Evolutionary conservation across 1,140 invertebrate species (phyloP).

Genomic region (Drosophila cardini): DNA sequence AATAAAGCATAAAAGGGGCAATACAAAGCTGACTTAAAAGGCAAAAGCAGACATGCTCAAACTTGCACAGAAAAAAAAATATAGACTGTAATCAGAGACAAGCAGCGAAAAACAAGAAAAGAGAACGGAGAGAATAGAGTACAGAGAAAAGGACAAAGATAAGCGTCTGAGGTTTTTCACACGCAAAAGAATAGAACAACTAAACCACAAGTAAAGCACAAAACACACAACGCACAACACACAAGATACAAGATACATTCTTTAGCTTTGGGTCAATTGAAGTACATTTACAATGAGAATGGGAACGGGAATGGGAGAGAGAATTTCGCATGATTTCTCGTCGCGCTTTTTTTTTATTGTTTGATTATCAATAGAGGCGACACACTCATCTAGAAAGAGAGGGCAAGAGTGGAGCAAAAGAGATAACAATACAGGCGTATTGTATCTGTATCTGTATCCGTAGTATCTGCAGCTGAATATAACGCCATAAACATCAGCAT

Average conservation of each 20-base stretch:
- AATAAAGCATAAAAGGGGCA: conserved; percentile 24
- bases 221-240: no score
- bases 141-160: conserved; percentile 19
- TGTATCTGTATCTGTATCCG: conserved; percentile 3
- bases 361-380: conserved; percentile 48
- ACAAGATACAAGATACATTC: background rate
- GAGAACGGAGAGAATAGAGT: background rate
- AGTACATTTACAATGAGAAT: conserved; percentile 17
- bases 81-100: conserved; percentile 31
- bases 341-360: conserved; percentile 39
- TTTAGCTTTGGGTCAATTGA: conserved; percentile 35
- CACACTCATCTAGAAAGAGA: background rate
- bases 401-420: background rate
- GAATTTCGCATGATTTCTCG: conserved; percentile 49
- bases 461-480: background rate
- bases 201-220: conserved; percentile 7
- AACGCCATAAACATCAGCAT: conserved; percentile 12
- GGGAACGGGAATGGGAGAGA: background rate
- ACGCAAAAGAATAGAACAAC: background rate
- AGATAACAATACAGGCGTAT: background rate
- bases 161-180: conserved; percentile 37
- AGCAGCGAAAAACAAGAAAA: conserved; percentile 12
- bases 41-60: conserved; percentile 21
- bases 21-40: conserved; percentile 42
- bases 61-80: conserved; percentile 24